phyloP scores from a whole-genome alignment of 2,888 invertebrate species.

The Folsomia manolachei region DNA sequence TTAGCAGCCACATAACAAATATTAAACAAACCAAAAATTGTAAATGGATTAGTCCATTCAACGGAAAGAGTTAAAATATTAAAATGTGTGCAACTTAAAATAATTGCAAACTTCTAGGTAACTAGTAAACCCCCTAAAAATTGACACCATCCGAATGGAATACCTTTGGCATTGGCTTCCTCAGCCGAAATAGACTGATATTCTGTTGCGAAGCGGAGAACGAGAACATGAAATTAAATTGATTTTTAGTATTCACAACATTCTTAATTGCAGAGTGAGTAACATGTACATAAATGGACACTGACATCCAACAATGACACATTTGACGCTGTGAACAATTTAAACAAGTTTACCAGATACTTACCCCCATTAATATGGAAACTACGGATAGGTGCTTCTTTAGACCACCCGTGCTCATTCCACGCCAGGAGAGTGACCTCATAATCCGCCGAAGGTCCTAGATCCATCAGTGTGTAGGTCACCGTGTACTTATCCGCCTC shows the following conservation, averaged over 20 bases:
- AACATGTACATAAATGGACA: neutral
- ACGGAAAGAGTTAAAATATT: too few relatives aligned
- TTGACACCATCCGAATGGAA: neutral
- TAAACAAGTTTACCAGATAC: neutral
- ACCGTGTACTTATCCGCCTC: constrained; percentile 53
- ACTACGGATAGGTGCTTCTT: constrained; percentile 53
- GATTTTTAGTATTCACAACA: neutral
- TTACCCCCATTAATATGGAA: constrained; percentile 51
- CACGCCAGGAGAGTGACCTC: constrained; percentile 55
- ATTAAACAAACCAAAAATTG: too few relatives aligned
- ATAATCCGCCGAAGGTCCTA: constrained; percentile 55
- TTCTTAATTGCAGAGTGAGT: neutral
- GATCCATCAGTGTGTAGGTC: constrained; percentile 54
- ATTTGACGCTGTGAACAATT: neutral
- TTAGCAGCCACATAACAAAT: too few relatives aligned
- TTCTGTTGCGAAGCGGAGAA: constrained; percentile 28
- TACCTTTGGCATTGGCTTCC: constrained; percentile 43
- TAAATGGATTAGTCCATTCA: too few relatives aligned
- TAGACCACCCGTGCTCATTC: constrained; percentile 58
- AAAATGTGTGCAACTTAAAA: too few relatives aligned
- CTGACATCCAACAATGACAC: too few relatives aligned
- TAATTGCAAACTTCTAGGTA: too few relatives aligned
- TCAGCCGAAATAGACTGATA: constrained; percentile 39
- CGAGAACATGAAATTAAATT: neutral
- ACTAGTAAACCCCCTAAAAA: too few relatives aligned